Percentiles rank a stretch among this genome's conserved stretches.
phyloP scores from a whole-genome alignment of 2,888 invertebrate genomes.

The Scaptomyza cyrtandrae region DNA sequence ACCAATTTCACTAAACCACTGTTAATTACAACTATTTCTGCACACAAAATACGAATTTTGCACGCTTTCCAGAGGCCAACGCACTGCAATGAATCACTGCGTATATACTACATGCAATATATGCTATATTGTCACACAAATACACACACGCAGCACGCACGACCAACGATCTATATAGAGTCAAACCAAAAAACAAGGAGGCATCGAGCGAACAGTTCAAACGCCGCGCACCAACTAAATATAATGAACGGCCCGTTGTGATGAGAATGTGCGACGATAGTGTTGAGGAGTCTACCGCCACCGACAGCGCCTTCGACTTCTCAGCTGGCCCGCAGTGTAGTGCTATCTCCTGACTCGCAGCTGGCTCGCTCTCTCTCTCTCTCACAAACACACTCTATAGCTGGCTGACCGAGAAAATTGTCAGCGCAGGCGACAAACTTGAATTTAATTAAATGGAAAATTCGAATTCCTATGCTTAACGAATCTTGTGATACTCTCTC shows the following conservation, averaged over 20 bases:
- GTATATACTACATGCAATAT: slow-evolving; percentile 16
- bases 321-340: slow-evolving; percentile 7
- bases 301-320: neutral
- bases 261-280: slow-evolving; percentile 46
- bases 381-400: too few species aligned
- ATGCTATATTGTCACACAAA: slow-evolving; percentile 41
- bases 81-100: slow-evolving; percentile 74
- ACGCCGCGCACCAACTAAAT: slow-evolving; percentile 66
- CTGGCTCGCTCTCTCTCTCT: slow-evolving; percentile 5
- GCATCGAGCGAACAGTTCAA: slow-evolving; percentile 71
- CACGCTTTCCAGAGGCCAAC: slow-evolving; percentile 64
- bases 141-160: slow-evolving; percentile 32
- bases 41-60: slow-evolving; percentile 1
- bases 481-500: slow-evolving; percentile 30
- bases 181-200: slow-evolving; percentile 56
- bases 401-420: slow-evolving; percentile 71
- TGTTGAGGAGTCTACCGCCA: slow-evolving; percentile 31
- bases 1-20: slow-evolving; percentile 1
- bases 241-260: slow-evolving; percentile 45
- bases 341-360: slow-evolving; percentile 40
- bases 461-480: neutral
- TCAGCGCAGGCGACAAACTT: slow-evolving; percentile 71
- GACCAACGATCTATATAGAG: slow-evolving; percentile 9
- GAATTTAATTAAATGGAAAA: slow-evolving; percentile 67
- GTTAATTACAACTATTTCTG: slow-evolving; percentile 7